Evolutionary conservation across 2,797 vertebrate species (phyloP), one percentile per base, ranked within the genome.

Genomic region (Protonibea diacanthus): DNA sequence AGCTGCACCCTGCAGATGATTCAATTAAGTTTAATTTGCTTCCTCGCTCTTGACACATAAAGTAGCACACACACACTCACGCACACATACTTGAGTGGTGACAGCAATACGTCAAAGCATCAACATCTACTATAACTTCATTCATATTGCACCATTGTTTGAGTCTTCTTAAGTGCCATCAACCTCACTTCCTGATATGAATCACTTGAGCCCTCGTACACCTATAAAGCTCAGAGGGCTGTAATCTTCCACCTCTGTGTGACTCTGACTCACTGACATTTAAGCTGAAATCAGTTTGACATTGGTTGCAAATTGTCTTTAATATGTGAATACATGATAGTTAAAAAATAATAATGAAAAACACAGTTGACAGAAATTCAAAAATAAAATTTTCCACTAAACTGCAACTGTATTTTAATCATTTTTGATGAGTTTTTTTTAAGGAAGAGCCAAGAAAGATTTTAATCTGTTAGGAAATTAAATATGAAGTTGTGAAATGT

Each of bases 21-120:
- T 92, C 83, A 91, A 86, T 94, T 91, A 88, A 71, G 79, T 89
- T 88, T 63, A 63, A 88, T 92, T 87, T 87, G 71, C 62, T 38
- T 68, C 67, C 74, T 63, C 13, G 38, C 76, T 74, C 55, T 23
- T 53, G 45, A 88, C 83, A 72, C 60, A 29, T 47, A 65, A 48
- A 55, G 21, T n/a, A n/a, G 71, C 25, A 63, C 27, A 38, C 60
- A 63, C 18, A 38, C 11, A 38, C 48, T 62, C 15, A 71, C 29
- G 71, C 40, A 64, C 62, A 67, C 27, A 48, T 10, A 27, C 40
- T 18, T 6, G 49, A 56, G 56, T 6, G 66, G 27, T 5, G 73
- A 74, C 61, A 58, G 57, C 51, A 53, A 58, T 44, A 62, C 52
- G 68, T 74, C 78, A 75, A 23, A 61, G 60, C 53, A 29, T 23